Evolutionary conservation across 30 jellyfish, hydroid and myxozoan species (phyloP), one percentile per base, ranked within the genome.

Genomic region (Nemopilema nomurai): DNA sequence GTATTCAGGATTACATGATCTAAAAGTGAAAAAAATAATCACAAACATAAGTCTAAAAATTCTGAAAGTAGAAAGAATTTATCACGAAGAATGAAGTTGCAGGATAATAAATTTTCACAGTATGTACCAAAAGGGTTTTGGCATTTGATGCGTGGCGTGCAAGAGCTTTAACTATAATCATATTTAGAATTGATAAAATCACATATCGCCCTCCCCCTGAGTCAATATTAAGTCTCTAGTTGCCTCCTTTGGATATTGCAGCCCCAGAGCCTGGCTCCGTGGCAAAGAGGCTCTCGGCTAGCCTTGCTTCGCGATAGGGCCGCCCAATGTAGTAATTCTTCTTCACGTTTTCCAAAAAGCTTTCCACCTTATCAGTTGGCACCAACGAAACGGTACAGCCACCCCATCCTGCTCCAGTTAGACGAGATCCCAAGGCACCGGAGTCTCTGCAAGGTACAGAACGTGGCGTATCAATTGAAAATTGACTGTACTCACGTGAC

Each of bases 381-480:
- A 93, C 98, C 72, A 93, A 77, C 0, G 98, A 93, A 50, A 77
- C 96, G 0, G 98, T 87, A 65, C 98, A 93, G 63, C 98, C 98
- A 1, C 98, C 98, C 98, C 98, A 93, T n/a, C 98, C 98, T 23
- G 98, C 98, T 13, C 98, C 98, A 77, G 96, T 93, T 28, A 93
- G 90, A 1, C 98, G 79, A 33, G 98, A 93, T 7, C 98, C 98
- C 29, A 93, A 84, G 18, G 98, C 98, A 21, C 98, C 98, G 1
- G 98, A 79, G 16, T 82, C 89, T 71, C 98, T 93, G 71, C n/a
- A 80, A 75, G 24, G 21, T 3, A 41, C 13, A 41, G 13, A 41
- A n/a, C n/a, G n/a, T n/a, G n/a, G n/a, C n/a, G n/a, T n/a, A n/a
- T n/a, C n/a, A n/a, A n/a, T n/a, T n/a, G n/a, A n/a, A n/a, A n/a